These are phyloP conservation scores for Andrena flavipes DNA, from an alignment of 2,888 invertebrate genomes.

Conservation along the genomic window DNA sequence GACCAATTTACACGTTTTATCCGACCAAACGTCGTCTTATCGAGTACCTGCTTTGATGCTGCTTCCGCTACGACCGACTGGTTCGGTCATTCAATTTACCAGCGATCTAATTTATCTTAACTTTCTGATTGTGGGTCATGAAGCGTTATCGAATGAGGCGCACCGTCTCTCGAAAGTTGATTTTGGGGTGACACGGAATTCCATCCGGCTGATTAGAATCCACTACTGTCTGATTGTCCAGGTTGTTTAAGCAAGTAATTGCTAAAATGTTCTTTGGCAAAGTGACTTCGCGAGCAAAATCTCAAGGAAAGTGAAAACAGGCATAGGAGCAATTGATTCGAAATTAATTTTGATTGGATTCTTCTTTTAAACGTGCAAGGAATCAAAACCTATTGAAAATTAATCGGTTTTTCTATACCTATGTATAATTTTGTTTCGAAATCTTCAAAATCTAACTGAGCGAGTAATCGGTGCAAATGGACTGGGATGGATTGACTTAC, in stretches of 20 bases:
- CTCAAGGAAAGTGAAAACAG: too few species aligned
- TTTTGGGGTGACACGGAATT: background rate
- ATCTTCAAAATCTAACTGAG: too few species aligned
- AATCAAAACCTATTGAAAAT: background rate
- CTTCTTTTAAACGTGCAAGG: background rate
- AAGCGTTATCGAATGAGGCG: background rate
- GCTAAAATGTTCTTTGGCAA: too few species aligned
- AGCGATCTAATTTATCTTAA: slow-evolving; percentile 22
- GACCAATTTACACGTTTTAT: slow-evolving; percentile 77
- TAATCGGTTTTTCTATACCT: background rate
- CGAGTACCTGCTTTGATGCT: slow-evolving; percentile 67
- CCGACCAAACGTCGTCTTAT: slow-evolving; percentile 61
- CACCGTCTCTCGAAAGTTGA: background rate
- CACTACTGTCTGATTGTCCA: background rate
- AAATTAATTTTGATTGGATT: background rate
- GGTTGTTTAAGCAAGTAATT: background rate
- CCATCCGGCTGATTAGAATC: background rate
- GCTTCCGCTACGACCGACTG: slow-evolving; percentile 51
- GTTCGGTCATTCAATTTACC: slow-evolving; percentile 13
- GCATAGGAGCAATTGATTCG: too few species aligned
- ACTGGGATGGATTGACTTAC: background rate
- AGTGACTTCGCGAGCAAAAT: too few species aligned
- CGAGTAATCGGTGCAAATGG: background rate
- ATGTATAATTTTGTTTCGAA: background rate
- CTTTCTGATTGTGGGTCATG: background rate